Evolutionary conservation across 2,888 invertebrate genomes (phyloP).

Genomic region (Cerastoderma edule): DNA sequence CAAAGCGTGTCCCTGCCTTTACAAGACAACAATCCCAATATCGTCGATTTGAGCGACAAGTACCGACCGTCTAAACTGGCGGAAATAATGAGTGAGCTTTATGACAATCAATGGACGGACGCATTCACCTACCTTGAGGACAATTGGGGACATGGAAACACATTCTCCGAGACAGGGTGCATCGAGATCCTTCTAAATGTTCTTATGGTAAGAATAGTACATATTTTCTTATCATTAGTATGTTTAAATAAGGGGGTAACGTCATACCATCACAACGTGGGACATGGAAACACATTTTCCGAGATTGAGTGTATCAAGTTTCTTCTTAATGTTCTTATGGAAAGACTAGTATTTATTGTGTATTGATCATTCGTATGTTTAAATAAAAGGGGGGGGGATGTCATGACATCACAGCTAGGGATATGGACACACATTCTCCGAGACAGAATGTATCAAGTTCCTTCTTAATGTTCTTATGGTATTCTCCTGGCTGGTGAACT

Average conservation of each 20-base stretch:
- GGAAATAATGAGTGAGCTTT: constrained; percentile 9
- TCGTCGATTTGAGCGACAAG: constrained; percentile 14
- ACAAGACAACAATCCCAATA: constrained; percentile 12
- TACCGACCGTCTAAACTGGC: constrained; percentile 13
- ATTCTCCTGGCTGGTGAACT: too few species aligned
- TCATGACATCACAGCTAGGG: too few species aligned
- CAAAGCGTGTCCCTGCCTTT: constrained; percentile 8
- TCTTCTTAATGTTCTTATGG: constrained; percentile 13
- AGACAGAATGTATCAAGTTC: too few species aligned
- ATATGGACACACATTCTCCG: too few species aligned
- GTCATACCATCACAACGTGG: too few species aligned
- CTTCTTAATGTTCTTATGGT: too few species aligned
- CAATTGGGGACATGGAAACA: not conserved
- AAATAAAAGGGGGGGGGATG: too few species aligned
- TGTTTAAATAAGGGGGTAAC: too few species aligned
- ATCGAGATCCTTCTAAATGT: constrained; percentile 15
- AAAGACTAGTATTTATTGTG: not conserved
- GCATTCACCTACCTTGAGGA: constrained; percentile 11
- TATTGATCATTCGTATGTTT: too few species aligned
- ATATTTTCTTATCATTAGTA: too few species aligned
- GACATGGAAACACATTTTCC: not conserved
- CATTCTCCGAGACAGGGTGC: not conserved
- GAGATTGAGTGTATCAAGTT: constrained; percentile 3
- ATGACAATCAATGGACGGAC: constrained; percentile 23
- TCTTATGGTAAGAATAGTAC: not conserved